These are phyloP conservation scores for Macrotis lagotis DNA, from an alignment of 2,113 vertebrate genomes.

Conservation along the genomic window DNA sequence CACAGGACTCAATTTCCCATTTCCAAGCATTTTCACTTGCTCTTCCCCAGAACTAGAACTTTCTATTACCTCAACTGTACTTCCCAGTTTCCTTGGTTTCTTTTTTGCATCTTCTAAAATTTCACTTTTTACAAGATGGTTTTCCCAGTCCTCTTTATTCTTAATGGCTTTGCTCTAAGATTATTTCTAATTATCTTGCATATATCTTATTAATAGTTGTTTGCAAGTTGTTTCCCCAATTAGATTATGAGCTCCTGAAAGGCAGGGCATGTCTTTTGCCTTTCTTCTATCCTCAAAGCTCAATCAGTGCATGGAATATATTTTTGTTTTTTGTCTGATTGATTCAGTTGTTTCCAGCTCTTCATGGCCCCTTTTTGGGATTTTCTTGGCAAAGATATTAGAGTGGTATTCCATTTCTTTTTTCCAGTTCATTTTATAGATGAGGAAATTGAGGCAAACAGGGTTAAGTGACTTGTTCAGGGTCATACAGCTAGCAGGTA, in stretches of 20 bases:
- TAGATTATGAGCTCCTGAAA: background rate
- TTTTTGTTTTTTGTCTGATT: too few species aligned
- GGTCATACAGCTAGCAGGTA: too few species aligned
- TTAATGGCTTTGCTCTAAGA: background rate
- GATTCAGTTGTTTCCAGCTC: too few species aligned
- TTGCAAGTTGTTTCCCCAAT: background rate
- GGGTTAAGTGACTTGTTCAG: too few species aligned
- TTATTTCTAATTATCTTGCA: background rate
- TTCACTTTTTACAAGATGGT: background rate
- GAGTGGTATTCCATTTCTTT: too few species aligned
- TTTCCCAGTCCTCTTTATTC: background rate
- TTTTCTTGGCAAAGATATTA: too few species aligned
- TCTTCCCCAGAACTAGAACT: background rate
- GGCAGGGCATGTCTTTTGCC: background rate
- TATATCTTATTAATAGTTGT: background rate
- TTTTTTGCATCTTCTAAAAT: background rate
- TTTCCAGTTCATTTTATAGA: too few species aligned
- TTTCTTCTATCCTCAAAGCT: background rate
- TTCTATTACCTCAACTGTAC: background rate
- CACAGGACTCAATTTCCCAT: background rate
- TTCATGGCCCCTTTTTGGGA: too few species aligned
- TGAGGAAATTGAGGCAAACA: too few species aligned
- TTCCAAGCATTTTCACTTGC: background rate
- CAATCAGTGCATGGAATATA: background rate
- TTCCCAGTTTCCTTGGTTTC: background rate